Evolutionary conservation across 1,140 invertebrate species (phyloP), one percentile per base, ranked within the genome.

Genomic region (Drosophila insularis): DNA sequence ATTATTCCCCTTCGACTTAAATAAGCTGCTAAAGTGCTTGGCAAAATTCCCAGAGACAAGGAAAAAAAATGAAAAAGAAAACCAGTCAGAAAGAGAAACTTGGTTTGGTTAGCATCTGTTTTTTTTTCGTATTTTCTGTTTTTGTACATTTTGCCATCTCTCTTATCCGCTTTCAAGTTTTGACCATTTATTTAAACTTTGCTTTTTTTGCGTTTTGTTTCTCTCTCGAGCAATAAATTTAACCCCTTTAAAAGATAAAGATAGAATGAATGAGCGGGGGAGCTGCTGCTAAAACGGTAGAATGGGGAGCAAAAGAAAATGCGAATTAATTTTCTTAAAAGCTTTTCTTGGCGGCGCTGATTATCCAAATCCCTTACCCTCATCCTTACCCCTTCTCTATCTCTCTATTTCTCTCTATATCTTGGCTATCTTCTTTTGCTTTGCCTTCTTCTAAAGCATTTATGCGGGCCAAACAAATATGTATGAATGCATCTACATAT

Each of bases 311-410:
- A 54, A 68, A 82, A 73, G 63, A 27, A 74, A 81, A 81, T 79
- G 70, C 61, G 80, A 89, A 89, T 89, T 89, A 89, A 89, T 89
- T 89, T 89, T 89, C 84, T 89, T 89, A 89, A 89, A 89, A 89
- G 84, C 84, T 78, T 89, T 89, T 82, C 84, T 89, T 89, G 84
- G 80, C 80, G 73, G 76, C 66, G 84, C 80, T 89, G 84, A 89
- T 89, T 89, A 89, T 89, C 84, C 78, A 39, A 74, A 61, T 60
- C 54, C 71, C 73, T 40, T 37, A 43, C 17, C 23, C 63, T 40
- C 31, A 43, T n/a, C 23, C 63, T 23, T 60, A 27, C 50, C 40
- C n/a, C 17, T 0, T n/a, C 35, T 13, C 11, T 13, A 27, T 11
- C 14, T 14, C 35, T 37, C 11, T 37, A 2, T 0, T 3, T 14